Evolutionary conservation across 2,888 invertebrate species (phyloP), one percentile per base, ranked within the genome.

Genomic region (Drosophila robusta): DNA sequence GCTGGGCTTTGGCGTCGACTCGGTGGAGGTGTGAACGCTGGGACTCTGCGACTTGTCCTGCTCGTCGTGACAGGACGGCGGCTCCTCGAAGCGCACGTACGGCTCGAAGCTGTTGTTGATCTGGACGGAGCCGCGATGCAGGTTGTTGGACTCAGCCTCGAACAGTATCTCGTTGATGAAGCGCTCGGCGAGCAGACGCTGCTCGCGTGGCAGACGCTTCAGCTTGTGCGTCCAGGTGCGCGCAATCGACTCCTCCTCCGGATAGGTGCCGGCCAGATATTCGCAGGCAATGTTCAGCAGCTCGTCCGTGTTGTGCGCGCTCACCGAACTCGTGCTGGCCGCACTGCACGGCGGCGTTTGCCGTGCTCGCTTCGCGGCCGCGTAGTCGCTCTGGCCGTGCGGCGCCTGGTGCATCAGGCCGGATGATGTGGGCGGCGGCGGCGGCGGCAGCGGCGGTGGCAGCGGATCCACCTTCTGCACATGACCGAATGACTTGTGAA

Each of bases 91-190:
- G 16, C 91, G 82, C 1, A 90, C 91, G 63, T 85, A 90, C 3
- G 90, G 90, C 63, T 91, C 90, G 26, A 90, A 90, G 39, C 85
- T 87, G 36, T 91, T 91, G 70, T 91, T 91, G 16, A 91, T 83
- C 70, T 91, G 91, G 22, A 91, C 89, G 1, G 91, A 91, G 5
- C 91, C 90, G 3, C 91, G 90, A 65, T 91, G 91, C 60, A 91
- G 69, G 34, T 90, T 91, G 11, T 89, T 89, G 3, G 90, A 82
- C 62, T 91, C 92, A 1, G 90, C 91, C 63, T 91, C 91, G 34
- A 91, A 91, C 0, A 91, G 86, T 8, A 91, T 90, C 55, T 91
- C 91, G 32, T 91, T 91, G 46, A 91, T 91, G 49, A 91, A 91
- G 6, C 91, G 90, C 63, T 91, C 91, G 1, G 91, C 92, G n/a